Evolutionary conservation across 1,140 invertebrate species (phyloP).

Genomic region (Pentalonia nigronervosa): DNA sequence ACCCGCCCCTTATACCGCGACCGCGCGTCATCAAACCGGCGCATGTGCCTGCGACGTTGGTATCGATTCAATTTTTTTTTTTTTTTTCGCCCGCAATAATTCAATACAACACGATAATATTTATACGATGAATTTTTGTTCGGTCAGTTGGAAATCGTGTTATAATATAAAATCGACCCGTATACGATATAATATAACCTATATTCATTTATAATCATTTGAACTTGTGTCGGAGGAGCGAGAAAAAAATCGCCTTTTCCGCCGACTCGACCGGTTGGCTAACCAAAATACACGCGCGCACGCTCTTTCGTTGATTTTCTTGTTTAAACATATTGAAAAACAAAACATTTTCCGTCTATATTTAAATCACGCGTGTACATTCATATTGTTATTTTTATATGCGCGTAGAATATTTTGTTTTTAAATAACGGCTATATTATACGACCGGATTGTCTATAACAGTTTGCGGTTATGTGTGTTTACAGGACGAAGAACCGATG

Average conservation of each 20-base stretch:
- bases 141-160: not conserved
- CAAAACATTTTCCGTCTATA: not conserved
- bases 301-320: not conserved
- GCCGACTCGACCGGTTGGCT: not conserved
- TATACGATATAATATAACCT: too few species aligned
- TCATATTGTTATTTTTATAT: not conserved
- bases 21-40: too few species aligned
- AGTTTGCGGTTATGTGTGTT: slow-evolving; percentile 18
- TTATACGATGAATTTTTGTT: not conserved
- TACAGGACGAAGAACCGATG: not conserved
- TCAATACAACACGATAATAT: not conserved
- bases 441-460: not conserved
- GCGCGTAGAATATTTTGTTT: not conserved
- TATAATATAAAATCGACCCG: too few species aligned
- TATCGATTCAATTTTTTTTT: not conserved
- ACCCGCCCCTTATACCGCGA: too few species aligned
- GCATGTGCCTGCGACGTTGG: not conserved
- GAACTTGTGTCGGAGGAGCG: too few species aligned
- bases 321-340: not conserved
- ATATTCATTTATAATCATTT: too few species aligned
- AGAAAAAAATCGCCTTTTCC: not conserved
- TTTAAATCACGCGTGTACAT: not conserved
- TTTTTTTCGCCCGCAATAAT: not conserved
- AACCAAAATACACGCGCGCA: too few species aligned
- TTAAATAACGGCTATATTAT: not conserved